Evolutionary conservation across 2,113 vertebrate genomes (phyloP).

Genomic region (Nothocercus nigrocapillus): DNA sequence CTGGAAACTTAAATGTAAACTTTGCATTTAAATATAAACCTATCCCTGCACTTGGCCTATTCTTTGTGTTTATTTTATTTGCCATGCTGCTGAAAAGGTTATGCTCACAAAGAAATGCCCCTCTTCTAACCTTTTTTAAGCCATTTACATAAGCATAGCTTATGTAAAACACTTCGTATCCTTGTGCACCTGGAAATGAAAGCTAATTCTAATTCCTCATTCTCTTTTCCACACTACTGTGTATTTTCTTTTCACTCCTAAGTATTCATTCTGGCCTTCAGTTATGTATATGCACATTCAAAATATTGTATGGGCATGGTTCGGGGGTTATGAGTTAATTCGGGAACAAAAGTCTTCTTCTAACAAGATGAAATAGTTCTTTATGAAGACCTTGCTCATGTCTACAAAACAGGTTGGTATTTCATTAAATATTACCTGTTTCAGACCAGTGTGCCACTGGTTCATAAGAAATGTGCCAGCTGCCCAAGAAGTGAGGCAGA

Average conservation of each 20-base stretch:
- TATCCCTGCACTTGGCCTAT: not conserved
- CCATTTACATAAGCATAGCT: not conserved
- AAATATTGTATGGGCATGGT: not conserved
- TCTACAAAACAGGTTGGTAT: not conserved
- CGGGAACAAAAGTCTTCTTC: not conserved
- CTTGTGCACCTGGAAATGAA: slow-evolving; percentile 16
- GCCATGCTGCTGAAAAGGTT: not conserved
- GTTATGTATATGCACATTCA: not conserved
- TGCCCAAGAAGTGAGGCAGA: not conserved
- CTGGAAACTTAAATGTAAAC: slow-evolving; percentile 55
- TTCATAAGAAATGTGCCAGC: not conserved
- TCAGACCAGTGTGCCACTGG: not conserved
- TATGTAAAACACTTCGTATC: slow-evolving; percentile 6
- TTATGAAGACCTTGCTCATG: not conserved
- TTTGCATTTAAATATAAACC: slow-evolving; percentile 58
- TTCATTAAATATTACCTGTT: not conserved
- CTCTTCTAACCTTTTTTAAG: not conserved
- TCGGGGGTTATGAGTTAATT: not conserved
- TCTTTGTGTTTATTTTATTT: slow-evolving; percentile 54
- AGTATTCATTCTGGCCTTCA: not conserved
- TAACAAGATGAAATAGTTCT: not conserved
- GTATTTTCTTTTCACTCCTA: not conserved
- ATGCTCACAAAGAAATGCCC: not conserved
- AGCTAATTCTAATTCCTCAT: not conserved
- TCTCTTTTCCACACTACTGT: not conserved